Base-by-base conservation (phyloP, 2,113 vertebrate genomes). In the Pterocles burchelli region DNA sequence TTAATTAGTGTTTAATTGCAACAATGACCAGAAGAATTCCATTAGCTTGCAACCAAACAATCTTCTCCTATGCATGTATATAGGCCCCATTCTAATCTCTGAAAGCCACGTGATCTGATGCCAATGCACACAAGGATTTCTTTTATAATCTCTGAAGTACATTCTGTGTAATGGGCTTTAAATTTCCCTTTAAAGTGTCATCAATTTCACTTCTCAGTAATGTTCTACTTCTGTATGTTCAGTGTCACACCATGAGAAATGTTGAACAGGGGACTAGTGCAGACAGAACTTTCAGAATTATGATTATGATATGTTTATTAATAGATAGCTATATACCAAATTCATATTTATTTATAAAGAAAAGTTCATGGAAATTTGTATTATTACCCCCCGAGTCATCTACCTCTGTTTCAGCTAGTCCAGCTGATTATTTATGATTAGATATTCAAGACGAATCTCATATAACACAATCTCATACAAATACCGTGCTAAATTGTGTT, bases 1-100 rank as follows among this genome's bases (percentile, higher is more conserved):
- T 90, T 83, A 84, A 59, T 87, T 63, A 78, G 19, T 41, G 22
- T 55, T 87, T 71, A 79, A 57, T 41, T 86, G 26, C 52, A 84
- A 28, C 52, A 57, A 89, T 79, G 61, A 90, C 34, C 45, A 80
- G 11, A 93, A 75, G 36, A 70, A 80, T 71, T 48, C 33, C 71
- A 72, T 33, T 55, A 49, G n/a, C 17, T 89, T 93, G 28, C 22
- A 86, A 76, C 7, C 33, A 57, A 91, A 54, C 11, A 12, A 26
- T 72, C 52, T 73, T 70, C 38, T 91, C 36, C 34, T 63, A 20
- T 16, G 19, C 7, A 45, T 19, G 26, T 19, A 65, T 48, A 49
- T 15, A 86, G 24, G 29, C 36, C n/a, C 80, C 25, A 85, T 70
- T 94, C 79, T 73, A 22, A 58, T 38, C 51, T 84, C 82, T 68